Conservation (phyloP, 2,888 invertebrate genomes). For the Pediacus dermestoides region DNA sequence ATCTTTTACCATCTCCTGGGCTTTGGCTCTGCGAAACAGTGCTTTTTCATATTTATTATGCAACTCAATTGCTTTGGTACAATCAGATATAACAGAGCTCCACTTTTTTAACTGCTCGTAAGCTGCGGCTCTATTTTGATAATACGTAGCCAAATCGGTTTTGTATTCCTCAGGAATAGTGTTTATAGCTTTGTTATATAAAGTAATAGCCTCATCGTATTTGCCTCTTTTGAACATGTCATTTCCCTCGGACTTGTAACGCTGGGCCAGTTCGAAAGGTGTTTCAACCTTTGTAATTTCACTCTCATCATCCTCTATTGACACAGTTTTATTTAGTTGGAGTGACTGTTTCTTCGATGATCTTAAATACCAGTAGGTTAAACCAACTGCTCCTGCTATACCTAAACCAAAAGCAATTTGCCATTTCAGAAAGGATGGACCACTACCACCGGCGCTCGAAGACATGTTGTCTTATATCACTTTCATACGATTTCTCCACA, state of each 20-base stretch:
- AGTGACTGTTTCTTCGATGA: conserved; percentile 46
- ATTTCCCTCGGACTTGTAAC: conserved; percentile 86
- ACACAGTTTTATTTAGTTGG: conserved; percentile 14
- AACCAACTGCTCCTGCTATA: conserved; percentile 73
- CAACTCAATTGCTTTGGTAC: conserved; percentile 76
- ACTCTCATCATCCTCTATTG: conserved; percentile 30
- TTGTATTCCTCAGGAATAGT: conserved; percentile 72
- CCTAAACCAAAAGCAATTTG: conserved; percentile 81
- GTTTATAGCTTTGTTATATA: conserved; percentile 92
- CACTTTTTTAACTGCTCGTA: conserved; percentile 88
- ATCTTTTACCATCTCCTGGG: conserved; percentile 75
- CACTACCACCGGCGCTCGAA: conserved; percentile 26
- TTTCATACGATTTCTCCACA: too few species aligned
- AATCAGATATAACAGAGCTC: conserved; percentile 81
- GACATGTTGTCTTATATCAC: too few species aligned
- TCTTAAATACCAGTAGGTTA: conserved; percentile 64
- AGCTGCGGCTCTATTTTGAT: conserved; percentile 94
- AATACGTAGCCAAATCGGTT: conserved; percentile 82
- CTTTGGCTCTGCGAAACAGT: conserved; percentile 76
- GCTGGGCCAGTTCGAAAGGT: conserved; percentile 70
- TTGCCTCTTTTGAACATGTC: conserved; percentile 78
- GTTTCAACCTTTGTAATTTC: conserved; percentile 46
- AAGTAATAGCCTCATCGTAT: conserved; percentile 84
- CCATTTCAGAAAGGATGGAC: conserved; percentile 69
- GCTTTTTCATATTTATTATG: conserved; percentile 89